phyloP scores from a whole-genome alignment of 92 coral and sea anemone genomes.

The Parazoanthus swiftii region DNA sequence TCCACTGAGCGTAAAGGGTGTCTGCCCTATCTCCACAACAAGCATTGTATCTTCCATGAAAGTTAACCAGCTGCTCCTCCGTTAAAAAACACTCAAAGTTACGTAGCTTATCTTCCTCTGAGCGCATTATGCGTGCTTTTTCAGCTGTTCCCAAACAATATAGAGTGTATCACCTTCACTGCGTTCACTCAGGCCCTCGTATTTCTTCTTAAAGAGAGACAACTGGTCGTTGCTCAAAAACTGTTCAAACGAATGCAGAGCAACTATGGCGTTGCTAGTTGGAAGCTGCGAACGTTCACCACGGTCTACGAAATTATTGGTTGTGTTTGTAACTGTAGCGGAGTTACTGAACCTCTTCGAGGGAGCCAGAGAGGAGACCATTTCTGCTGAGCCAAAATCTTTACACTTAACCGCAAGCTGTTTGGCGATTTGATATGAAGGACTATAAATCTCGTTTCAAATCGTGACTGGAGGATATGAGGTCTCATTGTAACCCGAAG shows the following conservation, averaged over 20 bases:
- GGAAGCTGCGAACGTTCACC: not conserved
- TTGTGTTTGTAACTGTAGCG: too few species aligned
- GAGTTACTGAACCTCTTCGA: not conserved
- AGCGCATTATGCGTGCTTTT: not conserved
- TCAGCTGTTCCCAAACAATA: not conserved
- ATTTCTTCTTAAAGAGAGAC: not conserved
- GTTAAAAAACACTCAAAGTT: not conserved
- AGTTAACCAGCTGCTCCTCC: not conserved
- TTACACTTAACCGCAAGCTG: not conserved
- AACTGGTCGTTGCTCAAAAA: not conserved
- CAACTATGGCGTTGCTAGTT: not conserved
- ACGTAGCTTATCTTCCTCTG: not conserved
- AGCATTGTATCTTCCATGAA: not conserved
- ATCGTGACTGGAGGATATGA: not conserved
- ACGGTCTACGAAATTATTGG: too few species aligned
- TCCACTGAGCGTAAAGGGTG: conserved; percentile 4
- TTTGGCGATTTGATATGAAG: not conserved
- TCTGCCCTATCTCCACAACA: not conserved
- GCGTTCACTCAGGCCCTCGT: not conserved
- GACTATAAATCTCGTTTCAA: not conserved
- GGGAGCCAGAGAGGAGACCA: not conserved
- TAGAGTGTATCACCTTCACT: not conserved
- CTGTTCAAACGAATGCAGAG: conserved; percentile 4
- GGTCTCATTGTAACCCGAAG: not conserved
- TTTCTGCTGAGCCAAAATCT: not conserved